phyloP scores from a whole-genome alignment of 1,140 invertebrate species.

The Zaprionus inermis region DNA sequence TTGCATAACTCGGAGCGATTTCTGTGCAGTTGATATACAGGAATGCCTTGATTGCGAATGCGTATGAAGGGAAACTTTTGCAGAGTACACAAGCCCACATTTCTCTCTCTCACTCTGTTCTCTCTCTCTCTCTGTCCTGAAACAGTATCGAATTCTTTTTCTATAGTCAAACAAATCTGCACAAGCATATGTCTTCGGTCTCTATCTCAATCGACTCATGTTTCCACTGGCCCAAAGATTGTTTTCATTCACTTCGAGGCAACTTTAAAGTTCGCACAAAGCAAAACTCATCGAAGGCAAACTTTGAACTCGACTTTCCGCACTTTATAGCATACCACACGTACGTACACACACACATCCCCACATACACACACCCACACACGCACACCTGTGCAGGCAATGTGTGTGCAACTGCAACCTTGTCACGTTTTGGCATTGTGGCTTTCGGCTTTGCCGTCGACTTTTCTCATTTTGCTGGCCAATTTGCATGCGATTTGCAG shows the following conservation, averaged over 20 bases:
- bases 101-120: background rate
- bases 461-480: constrained; percentile 27
- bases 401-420: constrained; percentile 27
- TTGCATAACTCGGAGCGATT: too few relatives aligned
- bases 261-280: background rate
- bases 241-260: background rate
- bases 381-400: background rate
- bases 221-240: background rate
- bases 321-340: background rate
- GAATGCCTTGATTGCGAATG: too few relatives aligned
- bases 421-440: constrained; percentile 69
- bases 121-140: background rate
- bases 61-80: too few relatives aligned
- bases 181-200: background rate
- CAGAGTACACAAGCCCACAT: too few relatives aligned
- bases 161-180: background rate
- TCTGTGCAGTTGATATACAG: too few relatives aligned
- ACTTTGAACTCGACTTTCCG: background rate
- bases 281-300: background rate
- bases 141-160: background rate
- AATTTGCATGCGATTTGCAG: constrained; percentile 28
- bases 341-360: background rate
- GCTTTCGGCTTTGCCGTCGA: constrained; percentile 42
- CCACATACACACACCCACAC: background rate
- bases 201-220: background rate